Percentiles rank a stretch among this genome's conserved stretches.
Conservation (phyloP, 2,888 invertebrate genomes). For the Pilophorus perplexus region DNA sequence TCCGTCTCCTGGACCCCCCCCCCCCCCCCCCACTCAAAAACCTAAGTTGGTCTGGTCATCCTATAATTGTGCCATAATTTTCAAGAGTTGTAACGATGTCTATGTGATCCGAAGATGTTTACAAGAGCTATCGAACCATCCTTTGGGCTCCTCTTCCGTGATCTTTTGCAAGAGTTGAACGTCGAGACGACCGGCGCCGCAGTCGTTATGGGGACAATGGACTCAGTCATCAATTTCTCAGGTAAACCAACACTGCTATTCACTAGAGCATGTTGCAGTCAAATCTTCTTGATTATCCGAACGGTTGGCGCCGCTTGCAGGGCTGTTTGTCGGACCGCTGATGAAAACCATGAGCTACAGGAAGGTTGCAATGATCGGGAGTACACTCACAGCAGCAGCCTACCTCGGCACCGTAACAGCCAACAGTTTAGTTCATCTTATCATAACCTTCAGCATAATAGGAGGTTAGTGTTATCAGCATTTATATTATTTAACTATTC, state of each 20-base stretch:
- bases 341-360: slow-evolving; percentile 60
- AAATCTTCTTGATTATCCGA: too few species aligned
- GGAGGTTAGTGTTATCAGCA: slow-evolving; percentile 53
- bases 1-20: too few species aligned
- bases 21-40: too few species aligned
- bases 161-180: slow-evolving; percentile 62
- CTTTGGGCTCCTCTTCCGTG: slow-evolving; percentile 68
- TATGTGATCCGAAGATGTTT: too few species aligned
- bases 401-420: slow-evolving; percentile 58
- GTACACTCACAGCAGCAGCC: slow-evolving; percentile 57
- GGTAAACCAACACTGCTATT: slow-evolving; percentile 49
- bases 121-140: slow-evolving; percentile 78
- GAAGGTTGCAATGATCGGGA: slow-evolving; percentile 58
- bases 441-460: slow-evolving; percentile 59
- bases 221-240: slow-evolving; percentile 63
- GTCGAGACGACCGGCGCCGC: slow-evolving; percentile 66
- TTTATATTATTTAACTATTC: neutral
- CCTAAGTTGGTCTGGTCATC: too few species aligned
- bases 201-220: slow-evolving; percentile 65
- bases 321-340: slow-evolving; percentile 68
- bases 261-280: neutral
- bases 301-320: slow-evolving; percentile 52
- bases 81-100: too few species aligned
- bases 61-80: too few species aligned
- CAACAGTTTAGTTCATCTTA: slow-evolving; percentile 57